Base-by-base conservation (phyloP, 1,140 invertebrate species). In the Papilio helenus region DNA sequence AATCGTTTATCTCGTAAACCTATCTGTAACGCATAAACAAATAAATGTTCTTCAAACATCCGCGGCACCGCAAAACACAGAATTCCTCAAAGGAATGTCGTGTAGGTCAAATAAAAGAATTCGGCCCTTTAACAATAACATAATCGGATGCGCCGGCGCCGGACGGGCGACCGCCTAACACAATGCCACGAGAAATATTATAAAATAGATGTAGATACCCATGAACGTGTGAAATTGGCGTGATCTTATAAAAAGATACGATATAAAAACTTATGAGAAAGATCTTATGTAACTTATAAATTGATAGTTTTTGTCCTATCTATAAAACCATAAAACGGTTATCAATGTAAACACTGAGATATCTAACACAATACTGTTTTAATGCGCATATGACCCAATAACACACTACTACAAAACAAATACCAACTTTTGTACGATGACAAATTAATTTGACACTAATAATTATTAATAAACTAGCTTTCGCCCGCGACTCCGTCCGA, bases 61-160 rank as follows among this genome's bases (percentile, higher is more conserved):
- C 76, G 80, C 82, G 79, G 81, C 82, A 83, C 83, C 85, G 86
- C 82, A 89, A 88, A 91, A 89, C 86, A 90, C 79, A 83, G 80
- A 84, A 87, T 83, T 84, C 83, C 81, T 84, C 72, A 82, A 79
- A 82, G 83, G 84, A 85, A 87, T 86, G 84, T 88, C 88, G 85
- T 87, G 86, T 89, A 89, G 85, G 84, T 90, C 87, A 89, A 90
- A 90, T 91, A 90, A 91, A 91, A 88, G 88, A 90, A 90, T 87
- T 88, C 76, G 86, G 85, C 82, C 86, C 87, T 86, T 89, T 88
- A 89, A 91, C 89, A 91, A 90, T 91, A 89, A 90, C 88, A 91
- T 89, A 90, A 89, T 89, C 86, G 88, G 87, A 88, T 87, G 87
- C 87, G 88, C 87, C 88, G 87, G 88, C 89, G 89, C 89, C 89